Percentiles rank a stretch among this genome's conserved stretches.
Evolutionary conservation across 1,140 invertebrate genomes (phyloP).

Genomic region (Lutraria rhynchaena): DNA sequence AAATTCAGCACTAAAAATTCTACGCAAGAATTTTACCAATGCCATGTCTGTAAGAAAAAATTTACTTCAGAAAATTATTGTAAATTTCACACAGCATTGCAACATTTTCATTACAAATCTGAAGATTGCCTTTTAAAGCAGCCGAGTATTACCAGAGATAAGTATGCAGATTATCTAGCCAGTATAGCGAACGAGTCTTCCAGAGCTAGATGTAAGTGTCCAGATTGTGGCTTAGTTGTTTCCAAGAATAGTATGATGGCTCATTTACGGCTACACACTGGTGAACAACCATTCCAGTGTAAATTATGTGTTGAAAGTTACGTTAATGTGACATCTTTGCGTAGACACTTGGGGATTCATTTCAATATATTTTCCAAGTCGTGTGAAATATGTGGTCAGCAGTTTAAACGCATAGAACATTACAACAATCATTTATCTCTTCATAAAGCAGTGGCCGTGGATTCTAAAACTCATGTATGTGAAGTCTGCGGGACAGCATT

Average conservation of each 20-base stretch:
- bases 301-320: slow-evolving; percentile 71
- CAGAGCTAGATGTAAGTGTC: slow-evolving; percentile 67
- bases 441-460: slow-evolving; percentile 69
- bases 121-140: slow-evolving; percentile 68
- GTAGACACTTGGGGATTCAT: slow-evolving; percentile 76
- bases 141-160: slow-evolving; percentile 66
- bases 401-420: slow-evolving; percentile 69
- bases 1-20: slow-evolving; percentile 59
- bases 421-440: slow-evolving; percentile 71
- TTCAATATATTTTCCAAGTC: slow-evolving; percentile 66
- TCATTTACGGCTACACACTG: slow-evolving; percentile 75
- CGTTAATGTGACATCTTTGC: slow-evolving; percentile 65
- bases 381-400: slow-evolving; percentile 75
- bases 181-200: slow-evolving; percentile 61
- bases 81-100: slow-evolving; percentile 72
- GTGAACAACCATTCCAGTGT: slow-evolving; percentile 75
- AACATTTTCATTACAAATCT: slow-evolving; percentile 72
- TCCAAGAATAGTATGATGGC: slow-evolving; percentile 72
- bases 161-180: slow-evolving; percentile 66
- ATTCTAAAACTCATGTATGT: slow-evolving; percentile 82
- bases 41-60: slow-evolving; percentile 70
- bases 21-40: slow-evolving; percentile 62
- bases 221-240: slow-evolving; percentile 73
- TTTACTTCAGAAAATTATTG: slow-evolving; percentile 71
- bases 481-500: slow-evolving; percentile 86